Evolutionary conservation across 2,888 invertebrate species (phyloP), one percentile per base, ranked within the genome.

Genomic region (Eupithecia dodoneata): DNA sequence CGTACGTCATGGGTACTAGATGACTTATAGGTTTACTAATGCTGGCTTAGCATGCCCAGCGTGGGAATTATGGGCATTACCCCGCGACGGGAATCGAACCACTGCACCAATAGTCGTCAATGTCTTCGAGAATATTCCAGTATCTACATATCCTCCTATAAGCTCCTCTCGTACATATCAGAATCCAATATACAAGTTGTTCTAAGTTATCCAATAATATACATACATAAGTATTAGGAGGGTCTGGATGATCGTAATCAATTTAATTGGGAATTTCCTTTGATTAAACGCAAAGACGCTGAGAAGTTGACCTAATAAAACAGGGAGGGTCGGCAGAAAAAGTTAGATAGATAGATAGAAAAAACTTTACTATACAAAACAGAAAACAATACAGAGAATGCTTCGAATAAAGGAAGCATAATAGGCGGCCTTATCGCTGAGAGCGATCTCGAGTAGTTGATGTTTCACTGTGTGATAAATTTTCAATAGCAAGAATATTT

Each of bases 221-320:
- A 74, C 77, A 78, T 77, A 75, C 79, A 79, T 77, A 82, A 85
- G 82, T 78, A 63, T 63, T 63, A 81, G 74, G 80, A 47, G 79
- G 81, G 59, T 73, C 78, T 73, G 75, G 77, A 81, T 86, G 94
- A 95, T 94, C 91, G 93, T 93, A 93, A 95, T 95, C 95, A 93
- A 94, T 94, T 95, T 94, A 95, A 95, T 94, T 95, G 95, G 95
- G 94, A 94, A 94, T 94, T 93, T 95, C 95, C 95, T 94, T 95
- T 95, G 95, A 95, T 95, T 95, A 94, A 93, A 94, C 93, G 94
- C 94, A 93, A 94, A 94, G 94, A 94, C 94, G 94, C 92, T 94
- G 94, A 93, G 92, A 94, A 95, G 94, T 94, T 94, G 94, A 94
- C 94, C 94, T 92, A 94, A 93, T 94, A 94, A 94, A 94, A 92